Base-by-base conservation (phyloP, 2,113 vertebrate species). In the Ariopsis seemanni region DNA sequence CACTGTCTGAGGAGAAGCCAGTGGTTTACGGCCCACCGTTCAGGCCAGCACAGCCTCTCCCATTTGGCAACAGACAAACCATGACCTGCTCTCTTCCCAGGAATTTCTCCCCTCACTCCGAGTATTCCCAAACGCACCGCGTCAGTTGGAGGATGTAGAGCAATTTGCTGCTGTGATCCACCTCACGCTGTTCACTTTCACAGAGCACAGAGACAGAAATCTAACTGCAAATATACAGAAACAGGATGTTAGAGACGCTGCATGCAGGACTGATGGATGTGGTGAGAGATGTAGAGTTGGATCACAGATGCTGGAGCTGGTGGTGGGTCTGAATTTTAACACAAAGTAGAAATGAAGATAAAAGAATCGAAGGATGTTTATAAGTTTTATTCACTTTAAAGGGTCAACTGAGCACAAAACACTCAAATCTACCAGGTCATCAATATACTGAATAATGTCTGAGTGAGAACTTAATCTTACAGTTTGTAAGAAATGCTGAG, bases 11-110 rank as follows among this genome's bases (percentile, higher is more conserved):
- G 86, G 89, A 89, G 85, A 93, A 92, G 85, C 89, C 84, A 7
- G 58, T 22, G 3, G 93, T 93, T 53, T 94, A 92, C 42, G 94
- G 96, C 67, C 93, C 95, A 25, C 96, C 93, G 69, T 93, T 94
- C 79, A 95, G 93, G 89, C 92, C 93, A 50, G 96, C 95, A 55
- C 94, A 94, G 82, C 92, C 93, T 69, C 94, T 96, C n/a, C 91
- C 85, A 82, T 92, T 94, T 86, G 90, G 93, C 65, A 88, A 88
- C 10, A 91, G 89, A 84, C 93, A 95, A 82, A 18, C 89, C 89
- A 93, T 95, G 87, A 94, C 95, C 82, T 94, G 93, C 87, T 96
- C 95, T 91, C 94, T 96, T 69, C 93, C 82, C 67, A 75, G 87
- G 20, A 83, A 88, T 71, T 84, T 84, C 65, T 86, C 80, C 50